Conservation (phyloP, 2,797 vertebrate genomes). For the Spheniscus humboldti region DNA sequence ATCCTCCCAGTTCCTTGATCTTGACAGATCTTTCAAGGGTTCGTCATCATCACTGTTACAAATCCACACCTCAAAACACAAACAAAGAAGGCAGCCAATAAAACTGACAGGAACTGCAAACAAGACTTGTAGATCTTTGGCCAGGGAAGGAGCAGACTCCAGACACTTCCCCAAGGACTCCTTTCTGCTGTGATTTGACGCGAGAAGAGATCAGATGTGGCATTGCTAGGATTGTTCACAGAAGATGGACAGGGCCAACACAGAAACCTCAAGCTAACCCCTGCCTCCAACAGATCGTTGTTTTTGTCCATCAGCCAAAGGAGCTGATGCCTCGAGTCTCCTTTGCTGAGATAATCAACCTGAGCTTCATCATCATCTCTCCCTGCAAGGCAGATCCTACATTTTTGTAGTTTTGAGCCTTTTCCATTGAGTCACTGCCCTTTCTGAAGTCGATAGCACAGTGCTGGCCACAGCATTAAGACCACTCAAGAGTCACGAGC, state of each 20-base stretch:
- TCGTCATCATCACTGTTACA: fast-evolving
- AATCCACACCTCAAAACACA: not conserved
- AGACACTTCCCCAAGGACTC: not conserved
- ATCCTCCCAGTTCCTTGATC: not conserved
- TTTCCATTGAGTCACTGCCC: not conserved
- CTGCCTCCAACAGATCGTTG: not conserved
- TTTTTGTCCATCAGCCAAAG: not conserved
- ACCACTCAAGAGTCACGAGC: not conserved
- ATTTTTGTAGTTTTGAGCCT: not conserved
- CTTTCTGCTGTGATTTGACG: not conserved
- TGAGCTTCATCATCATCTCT: not conserved
- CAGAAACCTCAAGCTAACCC: not conserved
- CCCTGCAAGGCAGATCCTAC: not conserved
- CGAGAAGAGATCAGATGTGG: not conserved
- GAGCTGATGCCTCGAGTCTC: not conserved
- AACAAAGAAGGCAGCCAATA: not conserved
- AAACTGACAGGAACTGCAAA: not conserved
- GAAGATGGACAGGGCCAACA: not conserved
- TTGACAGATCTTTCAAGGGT: not conserved
- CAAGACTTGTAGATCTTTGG: not conserved
- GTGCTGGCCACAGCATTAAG: fast-evolving
- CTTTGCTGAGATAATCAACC: not conserved
- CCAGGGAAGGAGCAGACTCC: not conserved
- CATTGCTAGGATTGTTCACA: fast-evolving
- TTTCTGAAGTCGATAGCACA: fast-evolving